These are phyloP conservation scores for Scaptomyza pallida DNA, from an alignment of 1,140 invertebrate genomes.

Conservation along the genomic window DNA sequence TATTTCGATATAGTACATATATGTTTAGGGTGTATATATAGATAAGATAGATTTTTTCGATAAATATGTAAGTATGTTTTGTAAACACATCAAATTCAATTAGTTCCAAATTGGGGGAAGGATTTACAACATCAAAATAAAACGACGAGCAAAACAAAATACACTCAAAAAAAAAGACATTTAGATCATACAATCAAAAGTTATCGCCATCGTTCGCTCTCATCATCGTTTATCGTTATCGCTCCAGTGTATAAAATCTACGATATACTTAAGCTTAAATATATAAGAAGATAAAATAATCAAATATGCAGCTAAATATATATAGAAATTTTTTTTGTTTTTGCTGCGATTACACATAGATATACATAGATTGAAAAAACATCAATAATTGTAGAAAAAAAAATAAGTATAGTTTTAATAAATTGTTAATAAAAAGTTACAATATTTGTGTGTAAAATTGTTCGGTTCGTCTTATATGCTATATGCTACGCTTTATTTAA, in stretches of 20 bases:
- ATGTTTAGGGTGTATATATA: constrained; percentile 17
- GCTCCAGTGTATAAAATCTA: not conserved
- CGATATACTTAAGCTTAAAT: not conserved
- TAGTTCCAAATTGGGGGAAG: not conserved
- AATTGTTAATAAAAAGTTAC: constrained; percentile 8
- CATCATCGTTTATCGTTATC: constrained; percentile 5
- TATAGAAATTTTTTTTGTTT: no score
- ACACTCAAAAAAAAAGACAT: constrained; percentile 4
- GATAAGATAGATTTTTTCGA: not conserved
- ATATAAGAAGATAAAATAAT: not conserved
- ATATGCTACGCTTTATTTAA: constrained; percentile 19
- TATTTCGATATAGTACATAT: constrained; percentile 26
- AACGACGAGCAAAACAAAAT: constrained; percentile 8
- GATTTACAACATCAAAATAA: constrained; percentile 9
- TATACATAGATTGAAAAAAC: not conserved
- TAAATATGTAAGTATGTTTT: not conserved
- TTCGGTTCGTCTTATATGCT: constrained; percentile 15
- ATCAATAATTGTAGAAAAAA: constrained; percentile 4
- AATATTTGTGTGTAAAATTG: not conserved
- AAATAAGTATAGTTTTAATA: not conserved
- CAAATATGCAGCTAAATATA: not conserved
- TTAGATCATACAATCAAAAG: constrained; percentile 1
- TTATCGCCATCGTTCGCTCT: not conserved
- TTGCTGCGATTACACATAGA: constrained; percentile 3
- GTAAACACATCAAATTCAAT: constrained; percentile 25